Conservation (phyloP, 2,113 vertebrate species). For the Macrotus californicus region DNA sequence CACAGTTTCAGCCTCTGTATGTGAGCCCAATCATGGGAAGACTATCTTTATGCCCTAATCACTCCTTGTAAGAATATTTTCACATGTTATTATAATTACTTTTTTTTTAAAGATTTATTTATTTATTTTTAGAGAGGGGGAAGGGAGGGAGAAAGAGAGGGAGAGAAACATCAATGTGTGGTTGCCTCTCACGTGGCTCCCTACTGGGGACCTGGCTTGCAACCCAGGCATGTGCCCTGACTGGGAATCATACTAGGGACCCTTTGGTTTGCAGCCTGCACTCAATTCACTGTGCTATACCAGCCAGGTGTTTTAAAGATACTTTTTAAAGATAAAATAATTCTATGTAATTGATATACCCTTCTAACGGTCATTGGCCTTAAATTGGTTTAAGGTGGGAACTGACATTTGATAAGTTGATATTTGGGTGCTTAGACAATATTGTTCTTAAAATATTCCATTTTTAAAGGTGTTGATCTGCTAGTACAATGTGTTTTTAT, state of each 20-base stretch:
- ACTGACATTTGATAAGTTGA: neutral
- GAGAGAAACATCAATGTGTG: too few relatives aligned
- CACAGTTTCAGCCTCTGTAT: fast-evolving
- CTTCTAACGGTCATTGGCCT: neutral
- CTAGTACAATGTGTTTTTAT: neutral
- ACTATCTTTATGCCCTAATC: neutral
- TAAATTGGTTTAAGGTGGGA: neutral
- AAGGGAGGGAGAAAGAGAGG: too few relatives aligned
- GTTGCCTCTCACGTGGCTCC: too few relatives aligned
- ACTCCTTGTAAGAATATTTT: neutral
- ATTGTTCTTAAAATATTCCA: neutral
- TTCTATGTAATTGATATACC: neutral
- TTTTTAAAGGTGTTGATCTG: neutral
- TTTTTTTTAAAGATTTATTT: neutral
- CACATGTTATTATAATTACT: neutral
- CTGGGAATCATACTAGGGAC: too few relatives aligned
- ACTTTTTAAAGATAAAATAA: neutral
- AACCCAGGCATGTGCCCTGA: too few relatives aligned
- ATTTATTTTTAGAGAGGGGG: too few relatives aligned
- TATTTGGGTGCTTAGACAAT: neutral
- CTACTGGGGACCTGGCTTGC: too few relatives aligned
- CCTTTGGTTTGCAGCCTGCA: too few relatives aligned
- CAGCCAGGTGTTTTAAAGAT: too few relatives aligned
- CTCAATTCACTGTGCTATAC: too few relatives aligned
- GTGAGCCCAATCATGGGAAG: neutral